Percentiles rank a stretch among this genome's conserved stretches.
These are phyloP conservation scores for Drosophila tanythrix DNA, from an alignment of 2,888 invertebrate species.

Conservation along the genomic window DNA sequence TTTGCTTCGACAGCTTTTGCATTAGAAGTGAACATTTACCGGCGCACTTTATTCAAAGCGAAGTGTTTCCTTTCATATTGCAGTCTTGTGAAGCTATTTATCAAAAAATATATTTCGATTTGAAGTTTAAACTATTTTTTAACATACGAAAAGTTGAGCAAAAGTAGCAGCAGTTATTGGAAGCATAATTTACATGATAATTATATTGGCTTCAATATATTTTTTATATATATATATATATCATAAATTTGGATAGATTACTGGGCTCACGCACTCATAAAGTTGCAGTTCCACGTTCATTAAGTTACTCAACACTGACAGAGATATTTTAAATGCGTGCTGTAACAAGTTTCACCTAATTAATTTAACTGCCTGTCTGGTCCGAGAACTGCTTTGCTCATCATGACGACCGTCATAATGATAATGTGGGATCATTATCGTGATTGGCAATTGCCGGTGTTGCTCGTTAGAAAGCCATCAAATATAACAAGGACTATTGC, in stretches of 20 bases:
- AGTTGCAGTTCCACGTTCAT: constrained; percentile 4
- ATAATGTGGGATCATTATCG: constrained; percentile 38
- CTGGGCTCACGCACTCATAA: background rate
- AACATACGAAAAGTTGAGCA: background rate
- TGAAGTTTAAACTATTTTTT: background rate
- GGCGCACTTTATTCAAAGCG: constrained; percentile 20
- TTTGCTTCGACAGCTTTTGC: constrained; percentile 11
- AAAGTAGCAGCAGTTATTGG: background rate
- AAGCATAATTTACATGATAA: too few species aligned
- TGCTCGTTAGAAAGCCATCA: constrained; percentile 37
- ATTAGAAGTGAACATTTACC: constrained; percentile 16
- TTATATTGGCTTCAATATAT: background rate
- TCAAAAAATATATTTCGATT: background rate
- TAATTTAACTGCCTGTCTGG: constrained; percentile 40
- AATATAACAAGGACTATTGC: constrained; percentile 43
- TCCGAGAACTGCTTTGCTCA: constrained; percentile 7
- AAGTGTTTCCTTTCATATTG: constrained; percentile 7
- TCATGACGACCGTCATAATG: constrained; percentile 16
- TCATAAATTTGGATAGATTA: background rate
- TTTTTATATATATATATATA: background rate
- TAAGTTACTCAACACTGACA: constrained; percentile 16
- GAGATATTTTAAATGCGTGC: constrained; percentile 15
- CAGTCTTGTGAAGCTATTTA: constrained; percentile 18
- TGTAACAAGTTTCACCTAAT: constrained; percentile 42
- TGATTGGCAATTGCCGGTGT: constrained; percentile 32